Evolutionary conservation across 2,888 invertebrate genomes (phyloP), one percentile per base, ranked within the genome.

Genomic region (Palloptera scutellata): DNA sequence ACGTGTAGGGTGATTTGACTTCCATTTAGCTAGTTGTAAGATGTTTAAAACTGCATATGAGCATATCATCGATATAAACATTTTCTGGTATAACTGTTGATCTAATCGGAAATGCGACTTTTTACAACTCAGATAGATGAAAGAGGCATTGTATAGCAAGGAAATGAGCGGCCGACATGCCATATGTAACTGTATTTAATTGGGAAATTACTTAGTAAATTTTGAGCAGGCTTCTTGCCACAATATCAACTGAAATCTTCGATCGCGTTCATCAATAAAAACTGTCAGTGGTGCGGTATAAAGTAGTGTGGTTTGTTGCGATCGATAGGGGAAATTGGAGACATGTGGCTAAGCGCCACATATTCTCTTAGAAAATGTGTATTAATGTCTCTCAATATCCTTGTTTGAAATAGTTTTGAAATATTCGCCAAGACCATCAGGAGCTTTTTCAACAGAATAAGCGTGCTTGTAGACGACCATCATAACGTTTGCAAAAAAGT

Each of bases 231-330:
- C 4, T 12, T 42, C 15, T 45, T 54, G 19, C 61, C 61, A 61
- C 10, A 55, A 30, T 6, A 66, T 57, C 3, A 45, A 20, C 54
- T 66, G 60, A 19, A 61, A 61, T 17, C n/a, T 19, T 30, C 48
- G 5, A 40, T 57, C 62, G 15, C 54, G 17, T 11, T 54, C 40
- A n/a, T 62, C 51, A 64, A 68, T 69, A 17, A 54, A 53, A 69
- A 52, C 41, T 48, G 66, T 13, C 68, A 69, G 48, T 69, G 67
- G 20, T 69, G 66, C 1, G 68, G 67, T 17, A 68, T 67, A 42
- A 54, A 13, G 43, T 68, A 72, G 58, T 68, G 51, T 10, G 65
- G 20, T 10, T 5, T 54, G 9, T 4, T 20, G 10, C 41, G 48
- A 63, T 67, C 54, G n/a, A 30, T 30, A 4, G 30, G 2, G 6